Base-by-base conservation (phyloP, 2,113 vertebrate species). In the Conger conger region DNA sequence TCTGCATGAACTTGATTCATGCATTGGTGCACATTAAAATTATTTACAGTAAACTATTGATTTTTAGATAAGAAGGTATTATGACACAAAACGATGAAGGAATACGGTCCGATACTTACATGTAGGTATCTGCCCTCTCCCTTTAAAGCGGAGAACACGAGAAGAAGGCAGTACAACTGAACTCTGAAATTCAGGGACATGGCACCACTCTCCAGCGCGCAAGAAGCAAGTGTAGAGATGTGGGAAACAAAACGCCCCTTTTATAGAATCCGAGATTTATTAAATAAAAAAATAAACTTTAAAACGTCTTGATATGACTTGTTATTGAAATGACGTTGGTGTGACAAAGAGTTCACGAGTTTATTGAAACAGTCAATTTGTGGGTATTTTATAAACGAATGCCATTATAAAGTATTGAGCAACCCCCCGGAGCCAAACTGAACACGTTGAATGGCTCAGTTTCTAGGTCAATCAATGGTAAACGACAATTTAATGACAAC, bases 111-210 rank as follows among this genome's bases (percentile, higher is more conserved):
- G 77, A 1, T 20, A 80, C 96, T 96, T 89, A 99, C 97, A 97
- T 99, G 95, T 1, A 97, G 90, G 89, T 96, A 96, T 60, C 97
- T 93, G 93, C 92, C 93, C 86, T 97, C 93, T 87, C 96, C 97
- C 82, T 93, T 95, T 42, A 96, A 95, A 57, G 95, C 94, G 42
- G 93, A 94, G 93, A 97, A 89, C 88, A 96, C 91, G 90, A 97
- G 63, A 86, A 97, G 89, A 77, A 96, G 63, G 16, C 98, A 91
- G 94, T 94, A 97, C 81, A 95, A 92, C 11, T 93, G 95, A 89
- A 96, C 90, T 88, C 95, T 94, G 91, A 95, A 94, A 37, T 94
- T 93, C 89, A 93, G 95, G 87, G 92, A 92, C 97, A 97, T 98
- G 89, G 92, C 91, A 76, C 45, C 89, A 87, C 91, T 30, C 68